Conservation (phyloP, 2,797 vertebrate species). For the Cynodonichthys magdalenae region DNA sequence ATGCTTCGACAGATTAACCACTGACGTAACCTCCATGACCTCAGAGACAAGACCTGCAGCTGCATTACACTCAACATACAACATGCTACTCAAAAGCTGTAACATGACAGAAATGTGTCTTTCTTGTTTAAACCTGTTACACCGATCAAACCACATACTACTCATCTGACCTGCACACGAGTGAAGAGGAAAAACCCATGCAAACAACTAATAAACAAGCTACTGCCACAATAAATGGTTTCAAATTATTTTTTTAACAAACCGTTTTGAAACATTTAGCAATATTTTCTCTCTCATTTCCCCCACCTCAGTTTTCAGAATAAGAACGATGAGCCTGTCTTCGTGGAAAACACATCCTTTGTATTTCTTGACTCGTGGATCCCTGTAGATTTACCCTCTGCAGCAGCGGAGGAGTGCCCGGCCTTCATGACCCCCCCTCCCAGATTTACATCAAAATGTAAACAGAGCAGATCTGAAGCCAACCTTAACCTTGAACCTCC, state of each 20-base stretch:
- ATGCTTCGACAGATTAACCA: no score
- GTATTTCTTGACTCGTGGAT: not conserved
- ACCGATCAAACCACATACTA: not conserved
- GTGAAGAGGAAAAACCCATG: no score
- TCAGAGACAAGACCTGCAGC: no score
- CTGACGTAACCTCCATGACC: no score
- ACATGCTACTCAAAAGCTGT: not conserved
- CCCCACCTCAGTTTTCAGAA: no score
- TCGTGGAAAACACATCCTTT: not conserved
- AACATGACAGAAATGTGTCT: slow-evolving; percentile 15
- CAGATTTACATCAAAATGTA: not conserved
- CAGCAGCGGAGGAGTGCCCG: not conserved
- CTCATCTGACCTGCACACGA: not conserved
- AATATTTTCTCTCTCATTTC: no score
- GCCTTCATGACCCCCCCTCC: not conserved
- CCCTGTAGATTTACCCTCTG: not conserved
- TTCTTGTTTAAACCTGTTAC: not conserved
- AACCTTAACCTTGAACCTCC: no score
- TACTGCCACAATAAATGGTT: no score
- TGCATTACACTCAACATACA: slow-evolving; percentile 3
- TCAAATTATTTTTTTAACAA: not conserved
- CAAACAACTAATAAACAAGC: not conserved
- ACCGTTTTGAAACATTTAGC: no score
- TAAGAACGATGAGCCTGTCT: no score
- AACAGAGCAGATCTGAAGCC: not conserved